Evolutionary conservation across 2,888 invertebrate genomes (phyloP).

Genomic region (Incurvaria masculella): DNA sequence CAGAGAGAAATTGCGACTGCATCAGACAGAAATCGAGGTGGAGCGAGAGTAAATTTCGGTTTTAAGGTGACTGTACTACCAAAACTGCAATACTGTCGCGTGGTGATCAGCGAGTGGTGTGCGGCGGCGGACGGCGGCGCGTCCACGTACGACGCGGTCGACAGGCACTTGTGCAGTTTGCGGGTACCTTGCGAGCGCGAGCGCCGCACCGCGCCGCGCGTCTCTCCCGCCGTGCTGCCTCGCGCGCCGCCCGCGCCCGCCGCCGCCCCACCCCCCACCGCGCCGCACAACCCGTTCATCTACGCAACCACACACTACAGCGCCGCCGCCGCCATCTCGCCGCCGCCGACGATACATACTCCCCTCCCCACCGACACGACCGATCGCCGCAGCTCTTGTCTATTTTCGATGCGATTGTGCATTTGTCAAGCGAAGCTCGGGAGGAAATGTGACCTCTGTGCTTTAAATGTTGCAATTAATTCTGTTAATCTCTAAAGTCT

Average conservation of each 20-base stretch:
- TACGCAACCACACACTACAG: slow-evolving; percentile 39
- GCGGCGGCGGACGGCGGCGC: slow-evolving; percentile 57
- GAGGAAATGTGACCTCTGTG: no score
- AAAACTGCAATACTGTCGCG: slow-evolving; percentile 94
- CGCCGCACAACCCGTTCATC: slow-evolving; percentile 77
- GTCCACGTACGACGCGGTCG: slow-evolving; percentile 81
- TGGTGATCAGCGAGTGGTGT: slow-evolving; percentile 70
- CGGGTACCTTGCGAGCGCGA: slow-evolving; percentile 95
- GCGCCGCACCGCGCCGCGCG: slow-evolving; percentile 64
- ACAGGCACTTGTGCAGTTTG: slow-evolving; percentile 89
- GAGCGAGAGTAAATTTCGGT: background rate
- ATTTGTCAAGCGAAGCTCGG: no score
- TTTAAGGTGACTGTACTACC: slow-evolving; percentile 80
- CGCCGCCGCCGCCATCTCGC: slow-evolving; percentile 6
- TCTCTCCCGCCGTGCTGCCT: slow-evolving; percentile 23
- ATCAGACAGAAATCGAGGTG: slow-evolving; percentile 31
- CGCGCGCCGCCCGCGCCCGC: slow-evolving; percentile 24
- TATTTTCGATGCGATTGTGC: no score
- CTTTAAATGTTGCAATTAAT: no score
- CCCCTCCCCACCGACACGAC: slow-evolving; percentile 3
- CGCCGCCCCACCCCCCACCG: slow-evolving; percentile 24
- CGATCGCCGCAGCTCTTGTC: no score
- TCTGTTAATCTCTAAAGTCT: no score
- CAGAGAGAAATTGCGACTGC: slow-evolving; percentile 48
- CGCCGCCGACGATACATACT: slow-evolving; percentile 13